Conservation (phyloP, 2,113 vertebrate species). For the Falcunculus frontatus region DNA sequence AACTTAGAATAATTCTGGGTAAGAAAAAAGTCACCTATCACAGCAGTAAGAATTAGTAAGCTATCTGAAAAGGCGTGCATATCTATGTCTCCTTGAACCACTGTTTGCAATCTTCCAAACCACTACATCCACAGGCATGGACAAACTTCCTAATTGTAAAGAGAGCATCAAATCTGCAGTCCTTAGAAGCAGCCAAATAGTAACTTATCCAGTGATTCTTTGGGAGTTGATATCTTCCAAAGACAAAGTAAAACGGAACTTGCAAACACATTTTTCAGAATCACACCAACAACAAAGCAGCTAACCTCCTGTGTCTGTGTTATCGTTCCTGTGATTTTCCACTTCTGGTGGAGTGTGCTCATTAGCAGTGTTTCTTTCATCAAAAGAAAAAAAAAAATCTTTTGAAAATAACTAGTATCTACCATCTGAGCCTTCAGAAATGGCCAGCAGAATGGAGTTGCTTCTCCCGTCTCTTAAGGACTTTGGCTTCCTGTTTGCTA, state of each 20-base stretch:
- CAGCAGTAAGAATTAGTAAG: constrained; percentile 43
- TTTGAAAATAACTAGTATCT: background rate
- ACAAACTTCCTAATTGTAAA: background rate
- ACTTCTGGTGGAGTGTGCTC: background rate
- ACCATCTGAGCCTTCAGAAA: constrained; percentile 9
- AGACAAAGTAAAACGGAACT: background rate
- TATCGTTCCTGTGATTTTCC: constrained; percentile 16
- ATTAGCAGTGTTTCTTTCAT: constrained; percentile 11
- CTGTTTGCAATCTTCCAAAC: background rate
- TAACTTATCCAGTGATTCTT: constrained; percentile 4
- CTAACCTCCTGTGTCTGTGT: constrained; percentile 6
- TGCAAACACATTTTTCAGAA: constrained; percentile 31
- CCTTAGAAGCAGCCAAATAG: background rate
- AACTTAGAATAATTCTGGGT: constrained; percentile 49
- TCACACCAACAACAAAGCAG: background rate
- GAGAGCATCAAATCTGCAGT: background rate
- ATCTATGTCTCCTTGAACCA: constrained; percentile 51
- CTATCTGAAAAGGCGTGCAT: background rate
- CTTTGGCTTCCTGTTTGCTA: constrained; percentile 4
- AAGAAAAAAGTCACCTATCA: constrained; percentile 17
- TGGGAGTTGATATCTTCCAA: constrained; percentile 7
- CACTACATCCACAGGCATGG: background rate
- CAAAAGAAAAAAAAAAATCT: background rate
- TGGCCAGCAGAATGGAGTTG: background rate
- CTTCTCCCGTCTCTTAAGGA: background rate